A percentile compares a stretch with the other conserved stretches of the same genome.
Evolutionary conservation across 2,113 vertebrate genomes (phyloP).

Genomic region (Heterochromis multidens): DNA sequence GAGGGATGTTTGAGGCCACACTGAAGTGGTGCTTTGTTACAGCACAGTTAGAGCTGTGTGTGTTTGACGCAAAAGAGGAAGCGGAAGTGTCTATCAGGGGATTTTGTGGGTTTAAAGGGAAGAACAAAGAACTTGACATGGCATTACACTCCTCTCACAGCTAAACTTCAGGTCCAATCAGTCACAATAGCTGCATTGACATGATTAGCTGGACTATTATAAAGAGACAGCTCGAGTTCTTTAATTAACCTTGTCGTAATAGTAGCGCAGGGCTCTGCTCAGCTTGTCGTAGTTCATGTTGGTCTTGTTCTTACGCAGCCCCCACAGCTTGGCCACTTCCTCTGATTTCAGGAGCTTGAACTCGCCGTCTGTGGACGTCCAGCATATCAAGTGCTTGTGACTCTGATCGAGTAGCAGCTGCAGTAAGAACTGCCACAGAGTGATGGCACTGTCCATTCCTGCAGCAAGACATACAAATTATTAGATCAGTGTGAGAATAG

Average conservation of each 20-base stretch:
- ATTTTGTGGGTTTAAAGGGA: slow-evolving; percentile 9
- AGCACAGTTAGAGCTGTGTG: background rate
- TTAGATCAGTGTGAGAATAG: background rate
- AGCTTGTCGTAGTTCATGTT: slow-evolving; percentile 99
- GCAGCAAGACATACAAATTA: background rate
- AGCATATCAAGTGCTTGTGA: slow-evolving; percentile 94
- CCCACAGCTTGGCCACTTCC: slow-evolving; percentile 97
- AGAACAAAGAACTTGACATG: background rate
- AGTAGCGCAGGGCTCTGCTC: slow-evolving; percentile 94
- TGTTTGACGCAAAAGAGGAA: slow-evolving; percentile 44
- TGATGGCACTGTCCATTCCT: slow-evolving; percentile 99
- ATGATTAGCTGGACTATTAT: background rate
- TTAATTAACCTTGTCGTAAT: slow-evolving; percentile 90
- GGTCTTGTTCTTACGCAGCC: slow-evolving; percentile 95
- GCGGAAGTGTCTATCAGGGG: slow-evolving; percentile 44
- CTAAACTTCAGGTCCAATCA: background rate
- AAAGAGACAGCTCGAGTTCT: background rate
- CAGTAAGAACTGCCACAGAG: slow-evolving; percentile 98
- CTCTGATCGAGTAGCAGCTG: slow-evolving; percentile 96
- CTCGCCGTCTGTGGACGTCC: slow-evolving; percentile 96
- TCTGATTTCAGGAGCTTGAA: slow-evolving; percentile 97
- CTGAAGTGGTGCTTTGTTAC: background rate
- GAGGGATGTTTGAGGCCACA: background rate
- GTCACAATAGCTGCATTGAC: background rate
- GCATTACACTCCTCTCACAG: background rate